Evolutionary conservation across 2,888 invertebrate species (phyloP).

Genomic region (Poecilobothrus nobilitatus): DNA sequence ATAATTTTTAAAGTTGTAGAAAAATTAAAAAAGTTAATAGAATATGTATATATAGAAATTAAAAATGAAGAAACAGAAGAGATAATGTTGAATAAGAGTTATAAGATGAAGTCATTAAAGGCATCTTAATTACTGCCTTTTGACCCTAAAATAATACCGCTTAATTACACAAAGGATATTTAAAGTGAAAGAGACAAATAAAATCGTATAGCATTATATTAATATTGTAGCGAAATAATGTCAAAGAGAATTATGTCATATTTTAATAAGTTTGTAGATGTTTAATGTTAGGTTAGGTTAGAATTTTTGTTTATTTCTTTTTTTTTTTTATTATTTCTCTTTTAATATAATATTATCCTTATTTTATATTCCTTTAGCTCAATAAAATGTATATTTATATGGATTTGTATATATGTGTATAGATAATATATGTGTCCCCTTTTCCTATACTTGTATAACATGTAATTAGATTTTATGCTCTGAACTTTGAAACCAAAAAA

Average conservation of each 20-base stretch:
- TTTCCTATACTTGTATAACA: too few species aligned
- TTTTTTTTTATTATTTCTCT: neutral
- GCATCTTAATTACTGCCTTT: neutral
- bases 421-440: too few species aligned
- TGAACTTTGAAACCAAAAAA: too few species aligned
- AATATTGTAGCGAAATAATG: neutral
- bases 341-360: too few species aligned
- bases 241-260: slow-evolving; percentile 3
- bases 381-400: too few species aligned
- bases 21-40: too few species aligned
- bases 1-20: too few species aligned
- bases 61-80: neutral
- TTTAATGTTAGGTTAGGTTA: neutral
- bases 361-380: neutral
- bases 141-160: slow-evolving; percentile 6
- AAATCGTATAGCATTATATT: too few species aligned
- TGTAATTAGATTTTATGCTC: too few species aligned
- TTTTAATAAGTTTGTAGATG: neutral
- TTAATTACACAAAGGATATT: neutral
- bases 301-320: neutral
- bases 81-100: neutral
- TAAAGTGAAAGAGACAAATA: neutral
- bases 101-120: slow-evolving; percentile 1
- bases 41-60: neutral
- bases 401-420: too few species aligned